Base-by-base conservation (phyloP, 2,113 vertebrate genomes). In the Entomyzon cyanotis region DNA sequence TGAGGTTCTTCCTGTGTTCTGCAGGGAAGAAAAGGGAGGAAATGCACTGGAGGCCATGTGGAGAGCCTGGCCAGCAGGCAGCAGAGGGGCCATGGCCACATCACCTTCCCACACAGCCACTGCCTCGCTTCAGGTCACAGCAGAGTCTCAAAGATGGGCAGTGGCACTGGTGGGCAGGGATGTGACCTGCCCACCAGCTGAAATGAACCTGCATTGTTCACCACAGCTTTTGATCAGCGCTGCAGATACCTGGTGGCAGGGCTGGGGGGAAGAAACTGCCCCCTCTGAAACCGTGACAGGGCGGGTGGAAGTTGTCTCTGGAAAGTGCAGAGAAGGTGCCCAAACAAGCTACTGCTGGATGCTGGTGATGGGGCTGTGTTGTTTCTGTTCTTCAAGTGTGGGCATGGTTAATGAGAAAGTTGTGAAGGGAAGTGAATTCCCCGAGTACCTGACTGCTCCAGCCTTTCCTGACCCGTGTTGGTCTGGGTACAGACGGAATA, bases 361-460 rank as follows among this genome's bases (percentile, higher is more conserved):
- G 74, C 74, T 83, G 82, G 87, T 9, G 2, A 74, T 8, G 18
- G 11, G 68, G n/a, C 73, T 71, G 53, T 2, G 12, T 80, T 93
- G 88, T 89, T 88, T 91, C 86, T 96, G 69, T 50, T 95, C 93
- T 96, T 77, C 94, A 71, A 84, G 83, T 95, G 92, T 94, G 94
- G 86, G 93, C 90, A 95, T 46, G 37, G 88, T 22, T 93, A 96
- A 96, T 89, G 88, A 97, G 92, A 15, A 93, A 94, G 93, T 65
- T 96, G 88, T 94, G 85, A 92, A 82, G 69, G 56, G 69, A 93
- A 90, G 73, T 4, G 10, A 96, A 97, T 95, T 95, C 95, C 94
- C 95, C 0, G 1, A 93, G 88, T 84, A 89, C 73, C 88, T 96
- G 92, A 90, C 88, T 84, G 88, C 30, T 64, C 78, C 86, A 95